Conservation (phyloP, 2,113 vertebrate genomes). For the Phrynocephalus versicolor region DNA sequence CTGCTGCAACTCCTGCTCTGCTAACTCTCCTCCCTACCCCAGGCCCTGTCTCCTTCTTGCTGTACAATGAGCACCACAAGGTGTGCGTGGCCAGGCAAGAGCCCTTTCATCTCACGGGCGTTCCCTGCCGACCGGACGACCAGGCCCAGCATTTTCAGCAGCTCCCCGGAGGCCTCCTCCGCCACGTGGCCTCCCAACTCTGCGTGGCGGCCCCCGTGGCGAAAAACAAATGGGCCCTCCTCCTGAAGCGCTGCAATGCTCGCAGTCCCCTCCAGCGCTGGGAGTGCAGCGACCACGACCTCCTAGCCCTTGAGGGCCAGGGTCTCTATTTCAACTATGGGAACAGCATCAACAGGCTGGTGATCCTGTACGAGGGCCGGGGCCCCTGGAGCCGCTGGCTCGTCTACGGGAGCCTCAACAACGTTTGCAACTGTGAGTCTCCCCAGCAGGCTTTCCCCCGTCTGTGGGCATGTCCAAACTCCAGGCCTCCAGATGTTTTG, state of each 20-base stretch:
- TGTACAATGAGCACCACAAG: not conserved
- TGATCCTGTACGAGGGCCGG: constrained; percentile 24
- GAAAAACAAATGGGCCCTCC: not conserved
- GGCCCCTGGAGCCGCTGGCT: constrained; percentile 46
- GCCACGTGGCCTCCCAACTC: constrained; percentile 1
- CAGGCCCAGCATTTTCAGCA: constrained; percentile 13
- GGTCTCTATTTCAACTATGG: constrained; percentile 47
- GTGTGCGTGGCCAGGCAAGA: constrained; percentile 17
- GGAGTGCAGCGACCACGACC: constrained; percentile 28
- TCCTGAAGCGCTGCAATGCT: not conserved
- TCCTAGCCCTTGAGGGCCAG: constrained; percentile 32
- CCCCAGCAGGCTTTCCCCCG: not conserved
- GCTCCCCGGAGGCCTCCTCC: constrained; percentile 17
- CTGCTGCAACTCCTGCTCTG: not conserved
- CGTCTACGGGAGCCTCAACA: not conserved
- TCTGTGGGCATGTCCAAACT: not conserved
- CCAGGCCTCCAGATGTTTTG: too few relatives aligned
- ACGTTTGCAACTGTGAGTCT: constrained; percentile 13
- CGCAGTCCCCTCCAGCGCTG: constrained; percentile 11
- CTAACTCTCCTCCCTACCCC: not conserved
- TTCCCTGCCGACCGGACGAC: not conserved
- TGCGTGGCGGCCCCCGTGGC: constrained; percentile 8
- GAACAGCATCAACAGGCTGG: not conserved
- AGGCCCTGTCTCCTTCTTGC: constrained; percentile 7
- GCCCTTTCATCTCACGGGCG: constrained; percentile 10